These are phyloP conservation scores for Alosa alosa DNA, from an alignment of 2,113 vertebrate species.

Conservation along the genomic window DNA sequence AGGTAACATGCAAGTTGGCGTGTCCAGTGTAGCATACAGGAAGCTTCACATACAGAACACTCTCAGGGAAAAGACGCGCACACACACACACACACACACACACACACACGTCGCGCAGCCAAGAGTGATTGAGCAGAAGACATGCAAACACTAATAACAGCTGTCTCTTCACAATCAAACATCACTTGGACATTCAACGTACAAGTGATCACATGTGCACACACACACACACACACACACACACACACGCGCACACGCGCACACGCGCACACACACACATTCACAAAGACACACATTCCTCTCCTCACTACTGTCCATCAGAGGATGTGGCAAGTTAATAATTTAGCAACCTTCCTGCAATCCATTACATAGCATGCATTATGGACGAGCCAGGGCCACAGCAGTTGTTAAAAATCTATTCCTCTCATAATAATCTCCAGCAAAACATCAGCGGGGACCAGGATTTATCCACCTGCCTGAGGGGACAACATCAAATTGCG, in stretches of 20 bases:
- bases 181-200: neutral
- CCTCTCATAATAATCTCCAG: constrained; percentile 44
- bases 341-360: constrained; percentile 68
- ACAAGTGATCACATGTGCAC: no score
- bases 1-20: no score
- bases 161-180: neutral
- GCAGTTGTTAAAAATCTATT: constrained; percentile 54
- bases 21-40: neutral
- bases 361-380: constrained; percentile 78
- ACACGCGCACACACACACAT: neutral
- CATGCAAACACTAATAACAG: neutral
- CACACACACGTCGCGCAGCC: neutral
- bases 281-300: neutral
- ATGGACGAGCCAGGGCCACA: constrained; percentile 66
- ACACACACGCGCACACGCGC: neutral
- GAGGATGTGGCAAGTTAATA: constrained; percentile 60
- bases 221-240: no score
- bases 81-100: neutral
- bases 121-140: no score
- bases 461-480: neutral
- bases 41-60: neutral
- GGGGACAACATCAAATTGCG: neutral
- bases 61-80: neutral
- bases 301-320: constrained; percentile 43
- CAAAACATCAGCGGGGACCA: constrained; percentile 19